Conservation (phyloP, 2,797 vertebrate species). For the Rhinella marina region DNA sequence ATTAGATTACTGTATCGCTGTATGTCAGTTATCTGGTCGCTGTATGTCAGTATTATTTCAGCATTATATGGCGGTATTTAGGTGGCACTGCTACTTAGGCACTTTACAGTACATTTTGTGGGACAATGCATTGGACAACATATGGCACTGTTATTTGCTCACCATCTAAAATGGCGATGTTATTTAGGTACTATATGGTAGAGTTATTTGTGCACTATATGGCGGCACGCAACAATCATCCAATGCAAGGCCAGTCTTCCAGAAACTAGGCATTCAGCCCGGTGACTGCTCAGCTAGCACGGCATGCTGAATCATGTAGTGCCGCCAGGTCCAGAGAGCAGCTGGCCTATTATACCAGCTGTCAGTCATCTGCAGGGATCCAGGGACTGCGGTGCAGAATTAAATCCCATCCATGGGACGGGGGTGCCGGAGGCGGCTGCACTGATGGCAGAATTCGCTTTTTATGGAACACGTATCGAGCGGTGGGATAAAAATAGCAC, state of each 20-base stretch:
- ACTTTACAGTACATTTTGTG: neutral
- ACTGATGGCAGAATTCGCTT: neutral
- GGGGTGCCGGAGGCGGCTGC: neutral
- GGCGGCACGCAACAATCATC: neutral
- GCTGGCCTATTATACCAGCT: neutral
- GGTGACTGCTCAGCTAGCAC: neutral
- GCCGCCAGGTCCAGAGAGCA: neutral
- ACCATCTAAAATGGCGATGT: neutral
- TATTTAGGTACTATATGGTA: neutral
- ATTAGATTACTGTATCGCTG: neutral
- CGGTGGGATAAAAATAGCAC: neutral
- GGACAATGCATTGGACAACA: too few relatives aligned
- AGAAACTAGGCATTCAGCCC: neutral
- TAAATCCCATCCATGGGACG: neutral
- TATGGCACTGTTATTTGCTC: neutral
- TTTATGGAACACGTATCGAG: conserved; percentile 5
- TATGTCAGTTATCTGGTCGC: neutral
- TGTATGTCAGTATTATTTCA: neutral
- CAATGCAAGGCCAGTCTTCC: neutral
- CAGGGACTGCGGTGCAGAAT: neutral
- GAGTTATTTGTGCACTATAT: neutral
- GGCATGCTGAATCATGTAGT: conserved; percentile 15
- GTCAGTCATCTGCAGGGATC: neutral
- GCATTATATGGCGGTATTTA: neutral
- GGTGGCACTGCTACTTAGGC: neutral